A percentile compares a stretch with the other conserved stretches of the same genome.
Conservation (phyloP, 2,888 invertebrate species). For the Ceramica pisi region DNA sequence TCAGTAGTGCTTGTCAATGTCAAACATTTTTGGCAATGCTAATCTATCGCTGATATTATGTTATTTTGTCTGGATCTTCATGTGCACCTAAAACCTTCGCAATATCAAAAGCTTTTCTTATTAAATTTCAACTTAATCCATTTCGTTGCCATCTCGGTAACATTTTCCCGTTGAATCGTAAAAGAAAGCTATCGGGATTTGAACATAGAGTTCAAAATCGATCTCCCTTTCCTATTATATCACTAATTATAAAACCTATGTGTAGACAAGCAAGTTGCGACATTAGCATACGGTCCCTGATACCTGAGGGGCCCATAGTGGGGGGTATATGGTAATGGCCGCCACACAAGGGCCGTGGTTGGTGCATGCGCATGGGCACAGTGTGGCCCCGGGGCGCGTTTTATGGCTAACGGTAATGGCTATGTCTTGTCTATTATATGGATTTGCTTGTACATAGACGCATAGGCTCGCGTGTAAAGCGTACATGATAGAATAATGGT, state of each 20-base stretch:
- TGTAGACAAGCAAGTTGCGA: conserved; percentile 10
- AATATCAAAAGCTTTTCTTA: too few relatives aligned
- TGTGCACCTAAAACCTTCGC: too few relatives aligned
- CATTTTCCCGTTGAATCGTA: too few relatives aligned
- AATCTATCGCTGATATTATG: too few relatives aligned
- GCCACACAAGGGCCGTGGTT: conserved; percentile 41
- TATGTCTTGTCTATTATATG: conserved; percentile 34
- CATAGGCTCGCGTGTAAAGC: conserved; percentile 3
- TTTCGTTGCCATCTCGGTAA: too few relatives aligned
- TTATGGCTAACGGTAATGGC: conserved; percentile 36
- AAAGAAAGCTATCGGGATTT: too few relatives aligned
- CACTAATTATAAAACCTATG: conserved; percentile 13
- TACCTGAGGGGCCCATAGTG: conserved; percentile 26
- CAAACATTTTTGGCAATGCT: too few relatives aligned
- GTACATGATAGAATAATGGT: not conserved
- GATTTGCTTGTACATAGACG: conserved; percentile 13
- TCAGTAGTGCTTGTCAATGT: too few relatives aligned
- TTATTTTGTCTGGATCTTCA: too few relatives aligned
- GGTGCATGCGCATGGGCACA: conserved; percentile 30
- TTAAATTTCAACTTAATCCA: too few relatives aligned
- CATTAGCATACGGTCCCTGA: conserved; percentile 40
- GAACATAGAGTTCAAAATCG: conserved; percentile 24
- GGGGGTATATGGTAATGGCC: conserved; percentile 43
- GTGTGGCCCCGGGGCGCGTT: conserved; percentile 32
- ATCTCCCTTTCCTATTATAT: not conserved